Percentiles rank a stretch among this genome's conserved stretches.
Evolutionary conservation across 2,888 invertebrate genomes (phyloP).

Genomic region (Cephus nigrinus): DNA sequence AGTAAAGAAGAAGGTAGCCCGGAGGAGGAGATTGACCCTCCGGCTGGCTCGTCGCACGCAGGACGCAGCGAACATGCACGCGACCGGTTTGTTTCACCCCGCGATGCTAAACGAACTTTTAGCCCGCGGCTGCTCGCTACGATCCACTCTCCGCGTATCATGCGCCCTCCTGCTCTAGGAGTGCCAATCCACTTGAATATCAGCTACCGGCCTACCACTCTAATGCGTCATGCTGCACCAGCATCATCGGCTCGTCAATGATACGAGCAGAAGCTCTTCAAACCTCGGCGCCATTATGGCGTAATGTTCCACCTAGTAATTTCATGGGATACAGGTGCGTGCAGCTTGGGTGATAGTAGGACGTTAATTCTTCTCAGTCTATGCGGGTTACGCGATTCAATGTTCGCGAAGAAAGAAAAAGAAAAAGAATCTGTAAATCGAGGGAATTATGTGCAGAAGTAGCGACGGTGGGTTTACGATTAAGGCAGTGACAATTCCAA

Average conservation of each 20-base stretch:
- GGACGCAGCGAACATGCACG: conserved; percentile 54
- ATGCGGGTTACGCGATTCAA: not conserved
- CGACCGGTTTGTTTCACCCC: conserved; percentile 62
- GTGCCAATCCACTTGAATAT: not conserved
- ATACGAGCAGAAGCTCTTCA: conserved; percentile 7
- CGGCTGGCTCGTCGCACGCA: conserved; percentile 53
- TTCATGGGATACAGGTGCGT: not conserved
- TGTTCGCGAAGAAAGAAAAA: not conserved
- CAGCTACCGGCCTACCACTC: not conserved
- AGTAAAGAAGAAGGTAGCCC: conserved; percentile 25
- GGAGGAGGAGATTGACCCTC: conserved; percentile 61
- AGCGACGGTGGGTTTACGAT: not conserved
- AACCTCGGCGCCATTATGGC: not conserved
- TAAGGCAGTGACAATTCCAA: not conserved
- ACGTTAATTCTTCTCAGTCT: not conserved
- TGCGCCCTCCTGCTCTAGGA: conserved; percentile 1
- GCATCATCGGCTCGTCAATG: not conserved
- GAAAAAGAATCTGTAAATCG: not conserved
- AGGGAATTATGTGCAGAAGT: not conserved
- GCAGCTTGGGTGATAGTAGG: not conserved
- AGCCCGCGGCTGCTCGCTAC: conserved; percentile 43
- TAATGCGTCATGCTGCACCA: not conserved
- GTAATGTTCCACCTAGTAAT: not conserved
- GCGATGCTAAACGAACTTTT: conserved; percentile 59
- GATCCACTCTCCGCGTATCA: conserved; percentile 1